These are phyloP conservation scores for Megaustenia siamemsis DNA, from an alignment of 2,888 invertebrate genomes.

Conservation along the genomic window DNA sequence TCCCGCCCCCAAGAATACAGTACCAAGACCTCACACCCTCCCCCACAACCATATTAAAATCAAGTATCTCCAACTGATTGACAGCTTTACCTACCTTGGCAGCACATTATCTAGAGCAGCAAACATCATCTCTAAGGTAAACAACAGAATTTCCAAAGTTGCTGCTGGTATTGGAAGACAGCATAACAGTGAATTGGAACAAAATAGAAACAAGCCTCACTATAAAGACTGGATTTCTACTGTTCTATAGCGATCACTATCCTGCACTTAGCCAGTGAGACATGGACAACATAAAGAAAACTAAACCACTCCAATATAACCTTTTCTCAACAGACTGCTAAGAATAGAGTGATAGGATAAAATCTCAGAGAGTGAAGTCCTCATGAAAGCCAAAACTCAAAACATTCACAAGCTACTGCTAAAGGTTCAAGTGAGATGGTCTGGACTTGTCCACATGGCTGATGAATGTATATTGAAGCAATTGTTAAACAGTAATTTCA, in stretches of 20 bases:
- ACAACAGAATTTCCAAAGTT: not conserved
- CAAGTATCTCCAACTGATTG: not conserved
- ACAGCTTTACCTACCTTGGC: not conserved
- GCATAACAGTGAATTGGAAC: not conserved
- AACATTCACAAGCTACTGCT: not conserved
- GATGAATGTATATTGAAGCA: no score
- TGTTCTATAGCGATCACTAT: not conserved
- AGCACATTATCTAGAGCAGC: not conserved
- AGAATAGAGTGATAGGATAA: not conserved
- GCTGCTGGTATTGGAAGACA: not conserved
- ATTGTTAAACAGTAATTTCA: no score
- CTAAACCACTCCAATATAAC: not conserved
- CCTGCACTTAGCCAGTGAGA: not conserved
- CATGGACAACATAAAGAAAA: not conserved
- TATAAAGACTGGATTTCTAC: not conserved
- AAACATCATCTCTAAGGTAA: not conserved
- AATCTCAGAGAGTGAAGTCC: not conserved
- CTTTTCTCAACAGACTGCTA: not conserved
- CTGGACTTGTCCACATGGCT: not conserved
- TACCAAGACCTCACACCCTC: no score
- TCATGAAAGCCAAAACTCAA: not conserved
- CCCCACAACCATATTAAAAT: no score
- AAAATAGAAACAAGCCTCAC: not conserved
- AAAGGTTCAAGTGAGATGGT: not conserved
- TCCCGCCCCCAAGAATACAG: no score